Evolutionary conservation across 2,888 invertebrate genomes (phyloP).

Genomic region (Xestia xanthographa): DNA sequence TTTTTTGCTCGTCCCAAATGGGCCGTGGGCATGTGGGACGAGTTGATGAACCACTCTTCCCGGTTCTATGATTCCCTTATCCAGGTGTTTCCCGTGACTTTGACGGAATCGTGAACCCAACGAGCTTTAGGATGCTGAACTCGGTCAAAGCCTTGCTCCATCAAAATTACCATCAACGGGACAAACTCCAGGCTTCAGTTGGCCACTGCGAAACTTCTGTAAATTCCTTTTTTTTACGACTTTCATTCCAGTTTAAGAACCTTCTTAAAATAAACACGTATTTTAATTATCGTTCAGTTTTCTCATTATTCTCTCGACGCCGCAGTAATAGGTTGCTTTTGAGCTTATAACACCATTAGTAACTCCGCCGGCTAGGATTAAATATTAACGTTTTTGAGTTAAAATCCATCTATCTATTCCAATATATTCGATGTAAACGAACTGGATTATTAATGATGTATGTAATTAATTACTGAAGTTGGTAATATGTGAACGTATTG

Average conservation of each 20-base stretch:
- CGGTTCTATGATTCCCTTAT: too few relatives aligned
- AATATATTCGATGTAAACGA: conserved; percentile 16
- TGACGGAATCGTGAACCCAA: too few relatives aligned
- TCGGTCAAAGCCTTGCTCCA: too few relatives aligned
- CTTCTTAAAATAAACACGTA: conserved; percentile 17
- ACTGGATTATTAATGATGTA: conserved; percentile 36
- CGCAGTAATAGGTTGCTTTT: conserved; percentile 25
- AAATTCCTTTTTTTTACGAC: conserved; percentile 11
- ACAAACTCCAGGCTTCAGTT: not conserved
- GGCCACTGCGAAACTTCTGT: not conserved
- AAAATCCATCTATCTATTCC: conserved; percentile 9
- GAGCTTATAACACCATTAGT: conserved; percentile 24
- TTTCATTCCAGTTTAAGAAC: conserved; percentile 3
- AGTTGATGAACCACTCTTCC: too few relatives aligned
- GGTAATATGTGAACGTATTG: conserved; percentile 27
- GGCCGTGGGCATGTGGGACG: too few relatives aligned
- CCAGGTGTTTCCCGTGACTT: too few relatives aligned
- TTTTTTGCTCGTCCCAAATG: too few relatives aligned
- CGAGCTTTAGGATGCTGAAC: too few relatives aligned
- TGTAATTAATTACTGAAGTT: conserved; percentile 39
- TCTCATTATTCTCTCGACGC: conserved; percentile 34
- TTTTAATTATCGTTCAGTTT: conserved; percentile 28
- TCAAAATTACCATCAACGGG: not conserved
- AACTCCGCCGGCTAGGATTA: too few relatives aligned
- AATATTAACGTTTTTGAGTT: conserved; percentile 5